Evolutionary conservation across 2,888 invertebrate species (phyloP), one percentile per base, ranked within the genome.

Genomic region (Cheilosia scutellata): DNA sequence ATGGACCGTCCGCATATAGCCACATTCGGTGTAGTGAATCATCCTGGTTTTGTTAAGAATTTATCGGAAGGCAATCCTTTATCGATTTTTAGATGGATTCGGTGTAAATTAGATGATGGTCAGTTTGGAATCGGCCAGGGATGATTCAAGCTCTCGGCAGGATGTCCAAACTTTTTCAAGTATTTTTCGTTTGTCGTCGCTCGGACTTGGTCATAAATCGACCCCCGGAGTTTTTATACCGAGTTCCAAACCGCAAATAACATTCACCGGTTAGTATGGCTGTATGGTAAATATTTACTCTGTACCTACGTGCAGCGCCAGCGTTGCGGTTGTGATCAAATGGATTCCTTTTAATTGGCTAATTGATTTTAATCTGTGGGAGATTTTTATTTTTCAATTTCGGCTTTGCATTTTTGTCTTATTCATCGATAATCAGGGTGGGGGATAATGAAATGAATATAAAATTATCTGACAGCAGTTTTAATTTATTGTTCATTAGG

Each of bases 281-380:
- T 68, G 27, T 71, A 42, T 74, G 65, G 65, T 47, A 65, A 72
- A 72, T 79, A 72, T 79, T 79, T 71, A 72, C 72, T 16, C 65
- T 20, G 42, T 51, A 72, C 51, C 13, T 42, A 72, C 51, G 16
- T 42, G 71, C 57, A 25, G 47, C 63, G 71, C n/a, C n/a, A n/a
- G n/a, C n/a, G 49, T 55, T 74, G 76, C 65, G 82, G 82, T 76
- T 29, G 42, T 42, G 47, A 72, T 68, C 76, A 76, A 86, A 82
- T 77, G 76, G 62, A 57, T 80, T 80, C 42, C 72, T 76, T 66
- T 66, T 62, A 65, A 71, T 86, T 86, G 71, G 80, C 44, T 82
- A 76, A 86, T 86, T 77, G 72, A 86, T 86, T 86, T 76, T 37
- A 82, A 76, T 72, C 71, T 82, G 60, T 25, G 33, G 82, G 11